Evolutionary conservation across 2,888 invertebrate species (phyloP).

Genomic region (Hydrotaea cyrtoneurina): DNA sequence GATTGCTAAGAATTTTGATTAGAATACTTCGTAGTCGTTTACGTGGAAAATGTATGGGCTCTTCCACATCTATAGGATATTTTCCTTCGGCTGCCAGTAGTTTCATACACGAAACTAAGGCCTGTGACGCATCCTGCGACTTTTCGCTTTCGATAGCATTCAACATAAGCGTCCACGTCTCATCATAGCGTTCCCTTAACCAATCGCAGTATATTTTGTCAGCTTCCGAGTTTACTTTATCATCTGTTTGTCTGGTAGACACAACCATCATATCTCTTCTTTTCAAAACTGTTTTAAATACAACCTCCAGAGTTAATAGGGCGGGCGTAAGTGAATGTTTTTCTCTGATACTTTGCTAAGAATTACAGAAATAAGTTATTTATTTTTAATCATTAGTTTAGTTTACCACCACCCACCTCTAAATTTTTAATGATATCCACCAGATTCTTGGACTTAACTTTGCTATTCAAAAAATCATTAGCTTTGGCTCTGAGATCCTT

Average conservation of each 20-base stretch:
- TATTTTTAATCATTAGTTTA: no score
- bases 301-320: slow-evolving; percentile 86
- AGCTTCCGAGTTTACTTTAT: slow-evolving; percentile 78
- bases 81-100: slow-evolving; percentile 87
- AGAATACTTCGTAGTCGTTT: slow-evolving; percentile 86
- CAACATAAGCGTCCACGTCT: slow-evolving; percentile 84
- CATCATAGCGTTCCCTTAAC: slow-evolving; percentile 87
- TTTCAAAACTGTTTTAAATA: slow-evolving; percentile 86
- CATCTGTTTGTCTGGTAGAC: slow-evolving; percentile 75
- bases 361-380: slow-evolving; percentile 33
- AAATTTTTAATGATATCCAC: slow-evolving; percentile 86
- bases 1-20: slow-evolving; percentile 84
- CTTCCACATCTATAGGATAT: slow-evolving; percentile 82
- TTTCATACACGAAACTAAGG: slow-evolving; percentile 88
- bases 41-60: slow-evolving; percentile 85
- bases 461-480: slow-evolving; percentile 86
- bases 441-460: slow-evolving; percentile 85
- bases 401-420: slow-evolving; percentile 82
- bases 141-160: slow-evolving; percentile 83
- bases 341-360: slow-evolving; percentile 72
- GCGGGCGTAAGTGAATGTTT: slow-evolving; percentile 82
- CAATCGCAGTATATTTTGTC: slow-evolving; percentile 86
- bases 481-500: slow-evolving; percentile 86
- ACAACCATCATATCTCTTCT: slow-evolving; percentile 85
- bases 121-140: slow-evolving; percentile 83